Percentiles rank a stretch among this genome's conserved stretches.
Evolutionary conservation across 1,140 invertebrate genomes (phyloP).

Genomic region (Aphelinus atriplicis): DNA sequence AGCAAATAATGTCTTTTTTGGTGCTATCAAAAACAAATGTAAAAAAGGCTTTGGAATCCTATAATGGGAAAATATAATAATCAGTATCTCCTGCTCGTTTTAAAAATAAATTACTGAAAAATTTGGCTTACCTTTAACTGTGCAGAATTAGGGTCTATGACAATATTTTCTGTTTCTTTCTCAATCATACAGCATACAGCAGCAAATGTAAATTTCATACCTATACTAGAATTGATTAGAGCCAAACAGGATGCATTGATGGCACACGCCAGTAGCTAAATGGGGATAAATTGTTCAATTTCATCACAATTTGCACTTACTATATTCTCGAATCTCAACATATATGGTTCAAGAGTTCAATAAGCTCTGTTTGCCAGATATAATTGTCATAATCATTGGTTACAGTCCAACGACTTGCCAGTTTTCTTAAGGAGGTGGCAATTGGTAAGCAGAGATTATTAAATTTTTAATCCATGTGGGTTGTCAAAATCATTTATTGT

Average conservation of each 20-base stretch:
- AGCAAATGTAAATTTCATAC: conserved; percentile 83
- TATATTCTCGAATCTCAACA: too few relatives aligned
- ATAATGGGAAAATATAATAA: conserved; percentile 40
- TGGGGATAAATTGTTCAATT: not conserved
- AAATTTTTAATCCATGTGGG: not conserved
- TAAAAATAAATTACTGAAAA: conserved; percentile 8
- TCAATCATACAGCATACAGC: conserved; percentile 79
- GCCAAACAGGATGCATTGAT: conserved; percentile 86
- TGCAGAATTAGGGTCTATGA: conserved; percentile 73
- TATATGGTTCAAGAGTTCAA: too few relatives aligned
- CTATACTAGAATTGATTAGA: conserved; percentile 80
- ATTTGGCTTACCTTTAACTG: conserved; percentile 63
- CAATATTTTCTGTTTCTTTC: conserved; percentile 68
- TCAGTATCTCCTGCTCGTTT: not conserved
- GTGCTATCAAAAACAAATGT: conserved; percentile 79
- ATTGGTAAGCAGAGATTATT: too few relatives aligned
- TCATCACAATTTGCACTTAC: too few relatives aligned
- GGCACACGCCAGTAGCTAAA: conserved; percentile 79
- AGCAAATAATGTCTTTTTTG: conserved; percentile 72
- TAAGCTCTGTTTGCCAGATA: too few relatives aligned
- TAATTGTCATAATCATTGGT: too few relatives aligned
- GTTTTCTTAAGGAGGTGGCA: too few relatives aligned
- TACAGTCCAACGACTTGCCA: too few relatives aligned
- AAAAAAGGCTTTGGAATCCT: conserved; percentile 69
- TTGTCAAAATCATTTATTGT: not conserved